Base-by-base conservation (phyloP, 2,113 vertebrate species). In the Telmatochromis sp. region DNA sequence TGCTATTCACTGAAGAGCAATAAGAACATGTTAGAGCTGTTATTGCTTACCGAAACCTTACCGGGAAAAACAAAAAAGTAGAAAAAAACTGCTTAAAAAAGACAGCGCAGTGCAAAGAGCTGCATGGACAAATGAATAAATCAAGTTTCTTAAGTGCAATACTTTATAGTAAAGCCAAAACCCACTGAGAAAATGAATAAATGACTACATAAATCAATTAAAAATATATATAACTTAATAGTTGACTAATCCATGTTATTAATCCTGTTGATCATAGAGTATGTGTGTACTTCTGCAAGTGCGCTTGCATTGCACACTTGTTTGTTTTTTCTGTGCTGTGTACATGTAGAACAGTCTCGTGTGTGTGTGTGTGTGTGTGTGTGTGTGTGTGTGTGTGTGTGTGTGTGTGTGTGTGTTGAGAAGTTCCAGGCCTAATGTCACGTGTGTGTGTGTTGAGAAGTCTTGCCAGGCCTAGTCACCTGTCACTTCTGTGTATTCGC, bases 401-500 rank as follows among this genome's bases (percentile, higher is more conserved):
- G 83, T 83, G n/a, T n/a, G n/a, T n/a, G 35, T 87, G 84, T 83
- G 50, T 87, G 86, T 93, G 68, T 87, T 85, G 81, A 65, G 71
- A 89, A 91, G 91, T 88, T 86, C 87, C 87, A 92, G 81, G 35
- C 82, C 86, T 7, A 92, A n/a, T n/a, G n/a, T n/a, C n/a, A n/a
- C n/a, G n/a, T n/a, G 35, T 87, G 84, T 83, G 50, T 87, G 86
- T 93, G 68, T 87, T 85, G 81, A 65, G 71, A 89, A 91, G 91
- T 88, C 87, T 79, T 33, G 88, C 87, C 87, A 92, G 81, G 35
- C 82, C 86, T 7, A 92, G 92, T 96, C 95, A 96, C 95, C 95
- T 95, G 95, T 95, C 95, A 94, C 90, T 93, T 91, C 85, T 94
- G 89, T 93, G 93, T 92, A 93, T 87, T 94, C 51, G 80, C 81